phyloP scores from a whole-genome alignment of 2,797 vertebrate genomes.

The Bovichtus variegatus region DNA sequence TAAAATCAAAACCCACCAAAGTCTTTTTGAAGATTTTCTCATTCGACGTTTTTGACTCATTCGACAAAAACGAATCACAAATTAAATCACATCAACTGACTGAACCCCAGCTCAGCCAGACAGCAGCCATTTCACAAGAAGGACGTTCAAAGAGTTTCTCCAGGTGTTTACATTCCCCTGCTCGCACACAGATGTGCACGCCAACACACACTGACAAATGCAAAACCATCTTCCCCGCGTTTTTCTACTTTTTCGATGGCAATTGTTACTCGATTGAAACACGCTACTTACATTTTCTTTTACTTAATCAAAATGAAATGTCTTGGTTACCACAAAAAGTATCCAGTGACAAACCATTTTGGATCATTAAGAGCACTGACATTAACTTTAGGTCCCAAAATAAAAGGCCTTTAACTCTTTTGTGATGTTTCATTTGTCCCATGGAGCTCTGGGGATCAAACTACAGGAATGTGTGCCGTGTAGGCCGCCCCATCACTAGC shows the following conservation, averaged over 20 bases:
- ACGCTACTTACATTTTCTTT: not conserved
- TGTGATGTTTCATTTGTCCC: not conserved
- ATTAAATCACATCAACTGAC: slow-evolving; percentile 33
- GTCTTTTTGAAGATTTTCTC: not conserved
- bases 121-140: slow-evolving; percentile 65
- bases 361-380: not conserved
- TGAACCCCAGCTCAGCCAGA: slow-evolving; percentile 29
- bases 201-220: slow-evolving; percentile 31
- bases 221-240: not conserved
- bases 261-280: not conserved
- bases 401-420: not conserved
- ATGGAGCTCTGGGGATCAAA: slow-evolving; percentile 6
- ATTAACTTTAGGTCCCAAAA: not conserved
- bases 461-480: slow-evolving; percentile 1
- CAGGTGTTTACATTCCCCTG: slow-evolving; percentile 81
- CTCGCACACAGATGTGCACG: slow-evolving; percentile 38
- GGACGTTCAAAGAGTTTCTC: slow-evolving; percentile 42
- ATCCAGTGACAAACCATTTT: not conserved
- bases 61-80: too few relatives aligned
- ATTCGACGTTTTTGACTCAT: not conserved
- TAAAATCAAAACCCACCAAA: slow-evolving; percentile 9
- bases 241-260: not conserved
- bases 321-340: not conserved
- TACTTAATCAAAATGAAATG: not conserved
- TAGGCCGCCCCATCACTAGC: not conserved